Evolutionary conservation across 2,888 invertebrate species (phyloP).

Genomic region (Drosophila maculinotata): DNA sequence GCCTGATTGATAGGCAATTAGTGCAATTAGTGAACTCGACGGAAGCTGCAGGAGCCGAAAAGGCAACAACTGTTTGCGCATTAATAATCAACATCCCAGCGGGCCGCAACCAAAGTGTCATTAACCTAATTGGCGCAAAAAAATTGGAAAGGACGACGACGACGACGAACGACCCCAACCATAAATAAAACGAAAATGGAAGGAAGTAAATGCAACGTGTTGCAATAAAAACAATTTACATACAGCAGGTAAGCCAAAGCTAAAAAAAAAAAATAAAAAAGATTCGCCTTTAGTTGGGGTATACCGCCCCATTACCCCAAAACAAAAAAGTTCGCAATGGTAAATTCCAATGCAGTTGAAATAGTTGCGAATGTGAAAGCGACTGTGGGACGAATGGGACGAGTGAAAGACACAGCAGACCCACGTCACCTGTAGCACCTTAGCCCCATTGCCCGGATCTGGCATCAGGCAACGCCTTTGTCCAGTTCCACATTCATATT

Average conservation of each 20-base stretch:
- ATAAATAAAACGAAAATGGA: slow-evolving; percentile 35
- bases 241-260: slow-evolving; percentile 68
- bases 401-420: slow-evolving; percentile 25
- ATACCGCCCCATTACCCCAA: slow-evolving; percentile 9
- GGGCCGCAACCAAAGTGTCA: slow-evolving; percentile 69
- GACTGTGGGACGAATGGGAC: slow-evolving; percentile 24
- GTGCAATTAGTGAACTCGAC: slow-evolving; percentile 50
- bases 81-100: slow-evolving; percentile 61
- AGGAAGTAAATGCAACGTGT: slow-evolving; percentile 72
- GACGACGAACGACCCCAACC: slow-evolving; percentile 28
- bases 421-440: slow-evolving; percentile 33
- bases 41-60: slow-evolving; percentile 36
- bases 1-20: slow-evolving; percentile 75
- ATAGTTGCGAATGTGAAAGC: slow-evolving; percentile 45
- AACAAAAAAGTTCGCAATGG: slow-evolving; percentile 36
- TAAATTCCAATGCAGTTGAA: slow-evolving; percentile 68
- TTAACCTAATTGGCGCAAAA: slow-evolving; percentile 75
- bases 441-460: slow-evolving; percentile 24
- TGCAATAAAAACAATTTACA: slow-evolving; percentile 79
- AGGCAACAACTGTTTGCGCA: slow-evolving; percentile 50
- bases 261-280: slow-evolving; percentile 26
- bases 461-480: slow-evolving; percentile 22
- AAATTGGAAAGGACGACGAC: slow-evolving; percentile 39
- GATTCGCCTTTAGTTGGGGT: slow-evolving; percentile 11
- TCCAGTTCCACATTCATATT: slow-evolving; percentile 20